These are phyloP conservation scores for Tinea pellionella DNA, from an alignment of 2,888 invertebrate genomes.

Conservation along the genomic window DNA sequence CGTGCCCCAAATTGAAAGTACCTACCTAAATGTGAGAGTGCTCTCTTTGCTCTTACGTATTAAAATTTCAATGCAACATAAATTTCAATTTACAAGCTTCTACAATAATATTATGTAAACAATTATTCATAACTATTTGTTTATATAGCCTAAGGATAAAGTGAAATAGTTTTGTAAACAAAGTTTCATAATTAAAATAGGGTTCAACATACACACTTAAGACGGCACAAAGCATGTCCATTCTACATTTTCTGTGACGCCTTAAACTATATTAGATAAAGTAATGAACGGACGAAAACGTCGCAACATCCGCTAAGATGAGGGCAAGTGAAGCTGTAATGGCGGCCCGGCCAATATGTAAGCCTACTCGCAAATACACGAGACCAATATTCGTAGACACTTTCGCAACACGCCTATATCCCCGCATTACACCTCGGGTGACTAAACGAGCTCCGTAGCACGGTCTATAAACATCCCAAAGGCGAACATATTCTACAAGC, in stretches of 20 bases:
- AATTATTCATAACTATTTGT: too few relatives aligned
- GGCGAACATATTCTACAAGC: background rate
- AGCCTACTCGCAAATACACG: conserved; percentile 35
- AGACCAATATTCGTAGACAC: conserved; percentile 45
- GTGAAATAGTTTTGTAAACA: too few relatives aligned
- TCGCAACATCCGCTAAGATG: conserved; percentile 15
- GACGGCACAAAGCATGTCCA: conserved; percentile 17
- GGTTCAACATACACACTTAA: background rate
- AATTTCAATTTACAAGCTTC: too few relatives aligned
- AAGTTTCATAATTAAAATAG: background rate
- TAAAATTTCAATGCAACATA: too few relatives aligned
- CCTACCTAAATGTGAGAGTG: background rate
- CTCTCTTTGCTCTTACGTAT: background rate
- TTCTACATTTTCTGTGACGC: conserved; percentile 31
- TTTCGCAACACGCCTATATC: conserved; percentile 44
- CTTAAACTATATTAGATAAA: conserved; percentile 20
- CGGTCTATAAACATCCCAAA: conserved; percentile 29
- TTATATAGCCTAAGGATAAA: too few relatives aligned
- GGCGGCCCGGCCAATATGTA: conserved; percentile 34
- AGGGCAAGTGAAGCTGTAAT: conserved; percentile 10
- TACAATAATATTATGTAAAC: too few relatives aligned
- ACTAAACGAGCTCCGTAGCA: conserved; percentile 56
- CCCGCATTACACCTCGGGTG: conserved; percentile 46
- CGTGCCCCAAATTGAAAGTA: background rate
- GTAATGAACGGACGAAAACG: conserved; percentile 16